Evolutionary conservation across 2,113 vertebrate species (phyloP).

Genomic region (Esox niger): DNA sequence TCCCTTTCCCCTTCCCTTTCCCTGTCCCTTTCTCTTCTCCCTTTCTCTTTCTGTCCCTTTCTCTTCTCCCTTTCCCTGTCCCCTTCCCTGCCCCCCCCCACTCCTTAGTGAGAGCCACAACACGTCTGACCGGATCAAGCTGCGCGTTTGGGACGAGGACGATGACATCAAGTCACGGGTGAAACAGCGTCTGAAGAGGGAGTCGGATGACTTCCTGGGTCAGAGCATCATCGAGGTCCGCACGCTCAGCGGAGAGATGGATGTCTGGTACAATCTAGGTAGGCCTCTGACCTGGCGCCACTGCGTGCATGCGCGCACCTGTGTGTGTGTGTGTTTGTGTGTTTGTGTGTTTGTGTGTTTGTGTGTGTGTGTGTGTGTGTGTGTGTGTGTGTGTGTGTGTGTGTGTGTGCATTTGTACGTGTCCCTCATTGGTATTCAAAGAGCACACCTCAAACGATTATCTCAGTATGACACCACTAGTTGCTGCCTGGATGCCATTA

Average conservation of each 20-base stretch:
- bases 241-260: conserved; percentile 97
- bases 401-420: neutral
- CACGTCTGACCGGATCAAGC: conserved; percentile 94
- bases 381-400: conserved; percentile 3
- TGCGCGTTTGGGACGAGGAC: conserved; percentile 96
- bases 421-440: too few species aligned
- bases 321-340: conserved; percentile 1
- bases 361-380: neutral
- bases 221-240: conserved; percentile 98
- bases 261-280: conserved; percentile 99
- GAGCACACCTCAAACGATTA: too few species aligned
- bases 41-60: neutral
- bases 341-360: conserved; percentile 2
- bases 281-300: conserved; percentile 11
- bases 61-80: conserved; percentile 44
- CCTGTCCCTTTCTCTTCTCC: neutral
- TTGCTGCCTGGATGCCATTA: too few species aligned
- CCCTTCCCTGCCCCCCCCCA: neutral
- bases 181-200: conserved; percentile 95
- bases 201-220: conserved; percentile 95
- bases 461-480: too few species aligned
- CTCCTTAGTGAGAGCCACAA: conserved; percentile 90
- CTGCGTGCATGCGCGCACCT: neutral
- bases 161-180: conserved; percentile 95
- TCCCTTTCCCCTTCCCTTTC: too few species aligned